A percentile compares a stretch with the other conserved stretches of the same genome.
phyloP scores from a whole-genome alignment of 2,113 vertebrate species.

The Toxotes jaculatrix region DNA sequence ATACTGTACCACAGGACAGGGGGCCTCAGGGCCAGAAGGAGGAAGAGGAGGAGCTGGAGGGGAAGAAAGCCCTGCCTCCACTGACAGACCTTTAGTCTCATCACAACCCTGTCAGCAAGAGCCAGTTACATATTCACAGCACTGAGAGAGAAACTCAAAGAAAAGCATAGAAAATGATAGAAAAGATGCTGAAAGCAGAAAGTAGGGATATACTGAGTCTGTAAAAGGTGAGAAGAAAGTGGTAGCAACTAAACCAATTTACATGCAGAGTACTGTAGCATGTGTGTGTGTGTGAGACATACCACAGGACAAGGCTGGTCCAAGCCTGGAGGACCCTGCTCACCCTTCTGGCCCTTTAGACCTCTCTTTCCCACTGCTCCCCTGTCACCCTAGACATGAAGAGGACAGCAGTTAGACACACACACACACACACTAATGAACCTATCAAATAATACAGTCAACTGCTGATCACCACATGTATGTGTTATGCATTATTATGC shows the following conservation, averaged over 20 bases:
- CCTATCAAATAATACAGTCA: neutral
- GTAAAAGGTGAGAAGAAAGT: slow-evolving; percentile 12
- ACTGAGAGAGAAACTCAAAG: slow-evolving; percentile 38
- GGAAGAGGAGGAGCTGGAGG: slow-evolving; percentile 70
- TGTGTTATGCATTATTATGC: neutral
- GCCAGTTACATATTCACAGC: slow-evolving; percentile 65
- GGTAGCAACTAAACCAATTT: neutral
- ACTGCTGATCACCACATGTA: neutral
- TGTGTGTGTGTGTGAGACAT: slow-evolving; percentile 63
- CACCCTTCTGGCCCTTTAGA: slow-evolving; percentile 95
- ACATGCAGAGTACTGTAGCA: neutral
- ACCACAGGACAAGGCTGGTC: slow-evolving; percentile 99
- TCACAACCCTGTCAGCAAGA: slow-evolving; percentile 79
- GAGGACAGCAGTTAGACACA: slow-evolving; percentile 3
- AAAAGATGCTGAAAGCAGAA: slow-evolving; percentile 14
- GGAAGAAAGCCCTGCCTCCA: slow-evolving; percentile 77
- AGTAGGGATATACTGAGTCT: neutral
- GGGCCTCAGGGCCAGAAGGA: slow-evolving; percentile 79
- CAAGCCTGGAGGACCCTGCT: slow-evolving; percentile 94
- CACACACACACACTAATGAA: neutral
- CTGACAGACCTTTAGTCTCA: slow-evolving; percentile 77
- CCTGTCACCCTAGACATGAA: slow-evolving; percentile 88
- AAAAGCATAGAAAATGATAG: slow-evolving; percentile 20
- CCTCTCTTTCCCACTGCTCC: slow-evolving; percentile 92
- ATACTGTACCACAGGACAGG: slow-evolving; percentile 89